phyloP scores from a whole-genome alignment of 1,140 invertebrate genomes.

The Teleopsis dalmanni region DNA sequence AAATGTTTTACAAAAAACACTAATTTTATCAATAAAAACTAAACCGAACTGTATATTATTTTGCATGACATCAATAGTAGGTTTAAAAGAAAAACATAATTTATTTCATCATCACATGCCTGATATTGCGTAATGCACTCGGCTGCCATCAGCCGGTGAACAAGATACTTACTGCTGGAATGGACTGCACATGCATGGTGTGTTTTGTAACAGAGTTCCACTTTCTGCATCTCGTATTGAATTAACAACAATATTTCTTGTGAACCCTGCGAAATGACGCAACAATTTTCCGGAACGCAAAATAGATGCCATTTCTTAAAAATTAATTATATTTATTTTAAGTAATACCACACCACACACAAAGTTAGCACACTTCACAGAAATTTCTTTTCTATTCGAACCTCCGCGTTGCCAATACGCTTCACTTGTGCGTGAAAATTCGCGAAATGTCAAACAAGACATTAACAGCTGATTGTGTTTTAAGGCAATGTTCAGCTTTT shows the following conservation, averaged over 20 bases:
- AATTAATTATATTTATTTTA: too few species aligned
- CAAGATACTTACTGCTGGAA: constrained; percentile 45
- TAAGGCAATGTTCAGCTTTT: too few species aligned
- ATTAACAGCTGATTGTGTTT: too few species aligned
- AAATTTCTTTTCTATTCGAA: too few species aligned
- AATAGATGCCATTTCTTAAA: constrained; percentile 52
- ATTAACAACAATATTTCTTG: constrained; percentile 56
- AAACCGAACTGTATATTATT: too few species aligned
- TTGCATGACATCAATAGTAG: background rate
- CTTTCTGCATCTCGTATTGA: constrained; percentile 49
- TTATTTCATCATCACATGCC: background rate
- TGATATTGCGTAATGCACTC: constrained; percentile 17
- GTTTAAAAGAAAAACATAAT: background rate
- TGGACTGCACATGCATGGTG: constrained; percentile 45
- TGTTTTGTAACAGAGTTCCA: constrained; percentile 44
- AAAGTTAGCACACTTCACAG: too few species aligned
- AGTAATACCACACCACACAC: too few species aligned
- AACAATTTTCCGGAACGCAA: constrained; percentile 61
- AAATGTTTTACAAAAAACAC: too few species aligned
- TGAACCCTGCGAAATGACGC: constrained; percentile 59
- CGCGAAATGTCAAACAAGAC: too few species aligned
- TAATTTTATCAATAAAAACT: too few species aligned
- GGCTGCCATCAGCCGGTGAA: constrained; percentile 28
- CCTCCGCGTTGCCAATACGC: too few species aligned
- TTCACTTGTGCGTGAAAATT: too few species aligned